These are phyloP conservation scores for Agrotis segetum DNA, from an alignment of 2,888 invertebrate genomes.

Conservation along the genomic window DNA sequence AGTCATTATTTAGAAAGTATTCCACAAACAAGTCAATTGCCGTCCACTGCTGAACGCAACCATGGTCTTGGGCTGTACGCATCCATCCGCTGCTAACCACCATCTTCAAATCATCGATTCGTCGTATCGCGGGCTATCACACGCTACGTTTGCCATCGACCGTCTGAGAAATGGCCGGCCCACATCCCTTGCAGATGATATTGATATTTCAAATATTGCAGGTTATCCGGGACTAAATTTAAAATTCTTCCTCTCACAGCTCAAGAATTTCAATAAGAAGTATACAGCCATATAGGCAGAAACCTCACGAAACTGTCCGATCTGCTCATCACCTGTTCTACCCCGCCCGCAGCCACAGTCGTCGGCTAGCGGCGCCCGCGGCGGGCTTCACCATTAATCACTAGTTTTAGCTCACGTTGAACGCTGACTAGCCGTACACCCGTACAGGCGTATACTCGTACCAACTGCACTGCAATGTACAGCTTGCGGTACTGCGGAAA, in stretches of 20 bases:
- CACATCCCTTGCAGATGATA: no score
- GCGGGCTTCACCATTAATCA: constrained; percentile 88
- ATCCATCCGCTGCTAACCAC: no score
- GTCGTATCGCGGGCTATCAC: no score
- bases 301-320: not conserved
- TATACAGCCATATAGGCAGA: constrained; percentile 30
- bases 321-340: constrained; percentile 36
- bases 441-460: constrained; percentile 24
- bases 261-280: not conserved
- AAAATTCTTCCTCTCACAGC: not conserved
- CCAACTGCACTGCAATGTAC: constrained; percentile 71
- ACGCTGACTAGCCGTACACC: constrained; percentile 67
- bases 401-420: constrained; percentile 85
- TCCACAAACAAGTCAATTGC: no score
- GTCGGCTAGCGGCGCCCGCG: constrained; percentile 85
- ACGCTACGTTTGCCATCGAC: no score
- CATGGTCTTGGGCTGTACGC: no score
- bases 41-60: no score
- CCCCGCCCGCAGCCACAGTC: constrained; percentile 74
- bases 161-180: no score
- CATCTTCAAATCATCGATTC: no score
- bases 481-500: constrained; percentile 61
- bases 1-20: no score
- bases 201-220: no score
- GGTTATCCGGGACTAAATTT: no score